Percentiles rank a stretch among this genome's conserved stretches.
These are phyloP conservation scores for Calliphora vomitoria DNA, from an alignment of 2,888 invertebrate species.

Conservation along the genomic window DNA sequence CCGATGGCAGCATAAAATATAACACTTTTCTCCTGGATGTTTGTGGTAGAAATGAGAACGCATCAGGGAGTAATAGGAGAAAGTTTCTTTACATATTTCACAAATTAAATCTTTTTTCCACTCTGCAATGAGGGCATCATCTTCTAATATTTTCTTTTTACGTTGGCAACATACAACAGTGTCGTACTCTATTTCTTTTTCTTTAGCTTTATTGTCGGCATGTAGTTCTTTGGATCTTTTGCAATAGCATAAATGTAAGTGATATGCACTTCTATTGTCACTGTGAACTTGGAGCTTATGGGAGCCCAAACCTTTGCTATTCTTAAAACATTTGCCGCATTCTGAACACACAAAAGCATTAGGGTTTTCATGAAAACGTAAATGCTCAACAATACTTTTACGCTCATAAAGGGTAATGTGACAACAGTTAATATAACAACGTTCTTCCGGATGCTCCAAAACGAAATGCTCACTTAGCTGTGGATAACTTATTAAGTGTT, in stretches of 20 bases:
- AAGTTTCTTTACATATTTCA: constrained; percentile 65
- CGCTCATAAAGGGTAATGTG: constrained; percentile 12
- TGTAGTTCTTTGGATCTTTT: constrained; percentile 24
- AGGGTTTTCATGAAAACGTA: constrained; percentile 46
- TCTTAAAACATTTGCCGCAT: constrained; percentile 70
- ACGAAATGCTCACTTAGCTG: constrained; percentile 47
- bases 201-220: not conserved
- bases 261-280: constrained; percentile 46
- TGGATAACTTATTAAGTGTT: not conserved
- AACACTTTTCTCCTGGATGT: constrained; percentile 74
- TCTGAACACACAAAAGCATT: constrained; percentile 36
- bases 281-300: constrained; percentile 52
- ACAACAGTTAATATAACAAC: constrained; percentile 59
- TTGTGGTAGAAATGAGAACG: constrained; percentile 73
- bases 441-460: constrained; percentile 36
- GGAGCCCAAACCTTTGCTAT: constrained; percentile 59
- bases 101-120: constrained; percentile 74
- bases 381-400: constrained; percentile 31
- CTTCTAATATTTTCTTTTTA: constrained; percentile 71
- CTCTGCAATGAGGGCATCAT: constrained; percentile 52
- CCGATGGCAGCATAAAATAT: constrained; percentile 75
- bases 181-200: constrained; percentile 15
- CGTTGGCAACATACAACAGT: constrained; percentile 41
- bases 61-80: constrained; percentile 70
- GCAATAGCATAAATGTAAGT: constrained; percentile 60